These are phyloP conservation scores for Thalassaphorura encarpata DNA, from an alignment of 1,140 invertebrate species.

Conservation along the genomic window DNA sequence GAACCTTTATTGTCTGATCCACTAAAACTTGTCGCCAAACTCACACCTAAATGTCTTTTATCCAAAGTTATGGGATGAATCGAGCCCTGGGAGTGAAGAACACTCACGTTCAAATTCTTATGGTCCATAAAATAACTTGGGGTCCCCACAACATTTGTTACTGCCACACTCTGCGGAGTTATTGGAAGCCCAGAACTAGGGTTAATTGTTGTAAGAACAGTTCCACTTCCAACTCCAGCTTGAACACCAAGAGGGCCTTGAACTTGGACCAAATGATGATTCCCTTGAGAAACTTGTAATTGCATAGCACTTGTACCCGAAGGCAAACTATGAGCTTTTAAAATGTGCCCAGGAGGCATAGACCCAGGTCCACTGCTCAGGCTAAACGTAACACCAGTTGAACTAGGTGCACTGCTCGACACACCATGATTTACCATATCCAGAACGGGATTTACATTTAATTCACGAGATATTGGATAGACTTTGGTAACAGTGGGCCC, in stretches of 20 bases:
- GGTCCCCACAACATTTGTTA: too few relatives aligned
- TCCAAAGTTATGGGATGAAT: conserved; percentile 23
- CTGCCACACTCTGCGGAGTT: too few relatives aligned
- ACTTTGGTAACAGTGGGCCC: conserved; percentile 8
- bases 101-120: conserved; percentile 3
- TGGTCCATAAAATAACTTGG: conserved; percentile 27
- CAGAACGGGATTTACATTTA: not conserved
- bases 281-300: conserved; percentile 3
- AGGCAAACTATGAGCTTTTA: not conserved
- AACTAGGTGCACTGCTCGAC: not conserved
- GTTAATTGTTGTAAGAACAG: conserved; percentile 1
- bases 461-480: conserved; percentile 15
- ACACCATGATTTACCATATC: not conserved
- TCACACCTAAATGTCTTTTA: conserved; percentile 10
- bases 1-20: not conserved
- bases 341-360: not conserved
- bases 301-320: conserved; percentile 16
- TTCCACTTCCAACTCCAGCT: not conserved
- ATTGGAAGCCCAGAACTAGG: not conserved
- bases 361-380: not conserved
- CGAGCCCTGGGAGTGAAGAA: not conserved
- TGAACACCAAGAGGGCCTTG: conserved; percentile 19
- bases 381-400: not conserved
- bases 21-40: not conserved
- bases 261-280: conserved; percentile 28